A percentile compares a stretch with the other conserved stretches of the same genome.
phyloP scores from a whole-genome alignment of 2,797 vertebrate genomes.

The Centroberyx gerrardi region DNA sequence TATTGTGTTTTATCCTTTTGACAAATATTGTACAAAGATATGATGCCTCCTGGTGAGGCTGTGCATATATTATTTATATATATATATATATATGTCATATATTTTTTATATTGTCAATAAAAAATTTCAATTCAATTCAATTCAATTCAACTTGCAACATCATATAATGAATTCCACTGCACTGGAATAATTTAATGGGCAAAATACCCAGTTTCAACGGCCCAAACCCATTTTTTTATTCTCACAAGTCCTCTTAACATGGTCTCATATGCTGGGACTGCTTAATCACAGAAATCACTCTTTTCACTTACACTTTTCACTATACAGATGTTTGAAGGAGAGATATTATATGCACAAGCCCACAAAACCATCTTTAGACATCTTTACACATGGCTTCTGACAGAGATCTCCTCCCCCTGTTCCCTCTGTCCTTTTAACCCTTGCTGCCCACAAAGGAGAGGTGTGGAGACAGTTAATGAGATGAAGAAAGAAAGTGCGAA shows the following conservation, averaged over 20 bases:
- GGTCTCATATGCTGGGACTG: not conserved
- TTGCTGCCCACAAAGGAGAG: conserved; percentile 25
- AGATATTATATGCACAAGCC: not conserved
- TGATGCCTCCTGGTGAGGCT: too few relatives aligned
- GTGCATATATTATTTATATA: too few relatives aligned
- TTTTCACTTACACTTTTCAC: not conserved
- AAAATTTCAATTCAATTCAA: too few relatives aligned
- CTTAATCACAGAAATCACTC: conserved; percentile 8
- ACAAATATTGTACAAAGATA: too few relatives aligned
- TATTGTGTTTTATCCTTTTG: too few relatives aligned
- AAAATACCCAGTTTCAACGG: conserved; percentile 1
- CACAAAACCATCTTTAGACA: not conserved
- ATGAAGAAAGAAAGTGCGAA: conserved; percentile 42
- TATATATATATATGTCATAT: too few relatives aligned
- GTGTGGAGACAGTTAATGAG: conserved; percentile 53
- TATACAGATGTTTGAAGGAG: not conserved
- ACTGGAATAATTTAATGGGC: not conserved
- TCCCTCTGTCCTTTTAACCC: conserved; percentile 32
- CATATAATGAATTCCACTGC: conserved; percentile 6
- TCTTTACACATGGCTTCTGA: not conserved
- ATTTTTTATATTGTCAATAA: too few relatives aligned
- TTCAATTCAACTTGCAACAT: not conserved
- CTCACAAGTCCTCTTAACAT: not conserved
- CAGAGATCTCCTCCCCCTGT: conserved; percentile 14
- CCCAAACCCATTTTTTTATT: not conserved